A percentile compares a stretch with the other conserved stretches of the same genome.
Evolutionary conservation across 1,140 invertebrate genomes (phyloP).

Genomic region (Antheraea pernyi): DNA sequence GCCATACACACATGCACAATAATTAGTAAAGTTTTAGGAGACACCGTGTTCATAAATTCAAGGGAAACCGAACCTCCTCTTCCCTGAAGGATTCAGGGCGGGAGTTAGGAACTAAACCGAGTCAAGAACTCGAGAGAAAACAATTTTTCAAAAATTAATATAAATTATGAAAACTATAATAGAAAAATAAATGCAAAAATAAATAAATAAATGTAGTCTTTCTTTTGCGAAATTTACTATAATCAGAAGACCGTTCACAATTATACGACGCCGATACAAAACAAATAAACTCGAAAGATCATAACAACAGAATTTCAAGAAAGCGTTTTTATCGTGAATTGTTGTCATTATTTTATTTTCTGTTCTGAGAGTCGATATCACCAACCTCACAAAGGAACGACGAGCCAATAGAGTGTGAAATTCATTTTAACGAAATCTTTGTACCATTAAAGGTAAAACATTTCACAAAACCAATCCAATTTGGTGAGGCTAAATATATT

Average conservation of each 20-base stretch:
- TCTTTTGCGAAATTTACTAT: not conserved
- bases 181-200: too few relatives aligned
- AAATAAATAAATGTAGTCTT: too few relatives aligned
- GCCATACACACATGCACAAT: too few relatives aligned
- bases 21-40: too few relatives aligned
- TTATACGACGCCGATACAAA: not conserved
- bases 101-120: too few relatives aligned
- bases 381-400: not conserved
- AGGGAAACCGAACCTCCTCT: too few relatives aligned
- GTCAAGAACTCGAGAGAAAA: too few relatives aligned
- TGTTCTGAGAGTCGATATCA: not conserved
- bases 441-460: not conserved
- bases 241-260: not conserved
- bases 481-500: not conserved
- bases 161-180: too few relatives aligned
- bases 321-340: not conserved
- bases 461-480: not conserved
- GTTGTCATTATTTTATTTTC: not conserved
- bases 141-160: too few relatives aligned
- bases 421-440: conserved; percentile 6
- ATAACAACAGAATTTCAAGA: not conserved
- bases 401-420: not conserved
- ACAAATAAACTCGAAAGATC: not conserved
- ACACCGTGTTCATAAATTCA: too few relatives aligned
- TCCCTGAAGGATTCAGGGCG: too few relatives aligned